Base-by-base conservation (phyloP, 1,140 invertebrate genomes). In the Apis dorsata region DNA sequence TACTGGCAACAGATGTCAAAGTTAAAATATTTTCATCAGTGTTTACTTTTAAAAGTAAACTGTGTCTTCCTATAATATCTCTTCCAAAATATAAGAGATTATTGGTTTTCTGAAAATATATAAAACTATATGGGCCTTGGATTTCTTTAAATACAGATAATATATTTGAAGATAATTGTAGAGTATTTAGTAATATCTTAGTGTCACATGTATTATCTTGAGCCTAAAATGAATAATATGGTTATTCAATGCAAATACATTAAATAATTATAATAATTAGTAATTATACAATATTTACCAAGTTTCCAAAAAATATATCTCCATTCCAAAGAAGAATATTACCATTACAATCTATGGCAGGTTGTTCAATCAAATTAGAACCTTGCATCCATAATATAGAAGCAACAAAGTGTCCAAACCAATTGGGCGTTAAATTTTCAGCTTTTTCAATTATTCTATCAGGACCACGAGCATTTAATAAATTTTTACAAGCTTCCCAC, bases 41-140 rank as follows among this genome's bases (percentile, higher is more conserved):
- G 86, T 93, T 91, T 85, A 95, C 92, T 90, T 95, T 95, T 90
- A 97, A 95, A 24, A 98, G 93, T 60, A 99, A 94, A 93, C 97
- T 97, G 85, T 97, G 96, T 86, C 98, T 95, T 49, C 98, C 98
- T 92, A 98, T 96, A 84, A 95, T 94, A 94, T 99, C 98, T 92
- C 98, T 95, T 12, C 96, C 96, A 94, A 99, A 98, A 94, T 97
- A 98, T 60, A 99, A 85, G 21, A 90, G 92, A 71, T 95, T 94
- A 7, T 90, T 91, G 60, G 85, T 82, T 91, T 95, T 96, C 89
- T 98, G 94, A 92, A 95, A 97, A 91, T 97, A 98, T 71, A 98
- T 95, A 77, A 99, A 95, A 84, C 97, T 95, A 94, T 96, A 98
- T 62, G 98, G 98, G 24, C 98, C 98, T 86, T 97, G 94, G 8